Percentiles rank a stretch among this genome's conserved stretches.
Conservation (phyloP, 1,140 invertebrate genomes). For the Pseudomyrmex flavicornis region DNA sequence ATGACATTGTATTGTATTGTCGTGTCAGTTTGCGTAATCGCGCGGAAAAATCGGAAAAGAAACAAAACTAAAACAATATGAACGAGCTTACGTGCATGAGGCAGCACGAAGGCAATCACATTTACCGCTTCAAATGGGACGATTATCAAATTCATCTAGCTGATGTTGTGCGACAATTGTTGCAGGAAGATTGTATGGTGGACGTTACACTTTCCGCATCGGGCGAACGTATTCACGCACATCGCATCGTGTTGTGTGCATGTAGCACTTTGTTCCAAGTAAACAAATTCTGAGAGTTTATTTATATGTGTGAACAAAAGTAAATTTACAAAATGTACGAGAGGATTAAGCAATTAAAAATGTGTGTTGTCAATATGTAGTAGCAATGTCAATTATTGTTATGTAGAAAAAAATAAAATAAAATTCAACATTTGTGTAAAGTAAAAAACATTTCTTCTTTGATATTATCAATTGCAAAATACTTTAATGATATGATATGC, state of each 20-base stretch:
- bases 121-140: conserved; percentile 87
- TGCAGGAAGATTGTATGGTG: conserved; percentile 85
- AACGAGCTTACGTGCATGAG: conserved; percentile 50
- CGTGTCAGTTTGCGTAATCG: too few relatives aligned
- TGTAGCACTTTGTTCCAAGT: conserved; percentile 87
- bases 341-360: background rate
- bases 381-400: too few relatives aligned
- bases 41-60: conserved; percentile 64
- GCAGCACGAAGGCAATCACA: conserved; percentile 68
- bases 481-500: background rate
- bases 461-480: background rate
- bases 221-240: conserved; percentile 85
- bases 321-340: background rate
- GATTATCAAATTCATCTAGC: conserved; percentile 86
- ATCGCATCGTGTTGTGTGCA: conserved; percentile 87
- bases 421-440: background rate
- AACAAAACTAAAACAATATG: conserved; percentile 76
- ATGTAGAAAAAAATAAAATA: too few relatives aligned
- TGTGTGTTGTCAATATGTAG: too few relatives aligned
- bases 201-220: conserved; percentile 86
- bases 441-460: too few relatives aligned
- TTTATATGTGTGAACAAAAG: background rate
- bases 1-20: too few relatives aligned
- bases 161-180: conserved; percentile 82
- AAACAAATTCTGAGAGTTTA: conserved; percentile 46